These are phyloP conservation scores for Drosophila lowei DNA, from an alignment of 1,140 invertebrate species.

Conservation along the genomic window DNA sequence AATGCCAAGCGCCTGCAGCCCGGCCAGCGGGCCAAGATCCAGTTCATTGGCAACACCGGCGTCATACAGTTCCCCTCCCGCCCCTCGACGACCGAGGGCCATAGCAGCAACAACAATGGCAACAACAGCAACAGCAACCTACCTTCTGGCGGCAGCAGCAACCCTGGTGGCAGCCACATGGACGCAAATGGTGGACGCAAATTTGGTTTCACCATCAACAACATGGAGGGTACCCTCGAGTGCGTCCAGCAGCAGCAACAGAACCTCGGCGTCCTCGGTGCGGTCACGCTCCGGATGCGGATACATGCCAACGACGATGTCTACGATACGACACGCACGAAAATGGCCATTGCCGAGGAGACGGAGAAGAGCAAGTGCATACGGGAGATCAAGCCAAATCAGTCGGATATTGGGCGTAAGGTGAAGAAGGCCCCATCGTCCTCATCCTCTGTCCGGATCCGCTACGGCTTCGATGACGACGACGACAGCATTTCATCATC, in stretches of 20 bases:
- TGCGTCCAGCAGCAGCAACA: conserved; percentile 90
- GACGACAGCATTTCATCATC: conserved; percentile 59
- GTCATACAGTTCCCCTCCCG: conserved; percentile 79
- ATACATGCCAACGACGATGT: conserved; percentile 97
- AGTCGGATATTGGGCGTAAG: conserved; percentile 92
- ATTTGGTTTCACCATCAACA: conserved; percentile 79
- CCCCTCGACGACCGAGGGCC: conserved; percentile 37
- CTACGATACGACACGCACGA: conserved; percentile 94
- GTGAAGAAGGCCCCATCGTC: conserved; percentile 85
- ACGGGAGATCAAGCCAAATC: conserved; percentile 94
- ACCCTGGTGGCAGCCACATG: conserved; percentile 19
- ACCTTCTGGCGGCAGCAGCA: conserved; percentile 26
- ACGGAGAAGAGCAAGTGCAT: conserved; percentile 97
- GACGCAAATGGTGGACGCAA: conserved; percentile 52
- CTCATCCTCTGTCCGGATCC: conserved; percentile 6
- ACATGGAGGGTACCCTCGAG: conserved; percentile 89
- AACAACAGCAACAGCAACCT: conserved; percentile 13
- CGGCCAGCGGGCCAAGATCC: conserved; percentile 81
- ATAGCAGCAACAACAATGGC: conserved; percentile 44
- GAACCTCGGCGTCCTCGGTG: conserved; percentile 91
- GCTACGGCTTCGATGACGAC: conserved; percentile 29
- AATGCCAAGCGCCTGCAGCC: conserved; percentile 85
- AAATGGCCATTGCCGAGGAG: conserved; percentile 94
- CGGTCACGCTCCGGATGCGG: conserved; percentile 92
- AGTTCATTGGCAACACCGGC: conserved; percentile 73